Base-by-base conservation (phyloP, 2,888 invertebrate species). In the Phorcus lineatus region DNA sequence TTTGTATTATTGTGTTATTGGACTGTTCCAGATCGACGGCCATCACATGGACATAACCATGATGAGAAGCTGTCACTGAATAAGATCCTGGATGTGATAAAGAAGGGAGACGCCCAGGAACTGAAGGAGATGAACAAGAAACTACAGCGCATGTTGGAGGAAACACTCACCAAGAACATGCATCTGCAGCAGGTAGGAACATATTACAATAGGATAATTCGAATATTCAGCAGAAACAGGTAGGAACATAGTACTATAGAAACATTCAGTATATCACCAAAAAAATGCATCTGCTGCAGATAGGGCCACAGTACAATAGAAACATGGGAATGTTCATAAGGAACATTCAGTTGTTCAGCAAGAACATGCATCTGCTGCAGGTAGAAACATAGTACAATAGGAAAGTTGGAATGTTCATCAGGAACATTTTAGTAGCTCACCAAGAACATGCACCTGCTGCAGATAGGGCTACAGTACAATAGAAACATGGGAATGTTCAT, bases 161-260 rank as follows among this genome's bases (percentile, higher is more conserved):
- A 94, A 88, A 94, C 94, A 1, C 91, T 94, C 11, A 94, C 94
- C 28, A 94, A 94, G 86, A 94, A 94, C 88, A 94, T 94, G 94
- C 93, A 94, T 88, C 89, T 94, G 77, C 94, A 94, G 86, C 90
- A 93, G 90, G 93, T 93, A 80, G 75, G 55, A 17, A 17, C 22
- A 54, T 11, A 22, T 19, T 67, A 22, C 0, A 1, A 28, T 4
- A 22, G 1, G n/a, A 28, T 9, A 28, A n/a, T 36, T 2, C 24
- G 4, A 70, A 70, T 31, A 70, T 70, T 11, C n/a, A 70, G 16
- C 31, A 28, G 13, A 22, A 36, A 31, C 36, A 70, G 70, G 70
- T 70, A 17, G 19, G 70, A n/a, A 19, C 9, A 19, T 24, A 11
- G 47, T 47, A 11, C 47, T 1, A 47, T 47, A 47, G 1, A 7